Percentiles rank a stretch among this genome's conserved stretches.
phyloP scores from a whole-genome alignment of 1,140 invertebrate genomes.

The Amphibalanus amphitrite region DNA sequence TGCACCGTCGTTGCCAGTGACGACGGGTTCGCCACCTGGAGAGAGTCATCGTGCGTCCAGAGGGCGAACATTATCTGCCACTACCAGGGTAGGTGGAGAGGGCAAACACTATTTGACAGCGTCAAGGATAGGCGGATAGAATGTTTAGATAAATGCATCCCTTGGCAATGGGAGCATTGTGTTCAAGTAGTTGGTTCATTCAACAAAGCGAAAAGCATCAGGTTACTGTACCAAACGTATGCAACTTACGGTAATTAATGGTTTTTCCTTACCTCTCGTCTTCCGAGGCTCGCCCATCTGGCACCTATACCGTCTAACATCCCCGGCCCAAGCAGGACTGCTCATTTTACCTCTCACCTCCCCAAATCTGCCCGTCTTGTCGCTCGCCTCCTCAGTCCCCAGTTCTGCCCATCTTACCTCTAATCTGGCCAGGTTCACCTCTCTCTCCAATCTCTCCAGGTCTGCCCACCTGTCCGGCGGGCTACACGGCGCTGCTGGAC shows the following conservation, averaged over 20 bases:
- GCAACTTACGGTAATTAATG: too few species aligned
- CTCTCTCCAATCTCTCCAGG: background rate
- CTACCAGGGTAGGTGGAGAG: background rate
- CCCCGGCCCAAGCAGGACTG: too few species aligned
- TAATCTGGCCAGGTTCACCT: background rate
- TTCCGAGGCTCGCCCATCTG: too few species aligned
- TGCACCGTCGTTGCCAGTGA: background rate
- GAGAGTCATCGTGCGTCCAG: background rate
- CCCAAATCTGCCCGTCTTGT: too few species aligned
- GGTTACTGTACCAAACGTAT: too few species aligned
- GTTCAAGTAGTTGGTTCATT: background rate
- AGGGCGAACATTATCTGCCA: background rate
- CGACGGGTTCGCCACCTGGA: background rate
- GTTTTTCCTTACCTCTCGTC: too few species aligned
- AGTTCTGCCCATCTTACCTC: too few species aligned
- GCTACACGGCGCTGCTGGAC: background rate
- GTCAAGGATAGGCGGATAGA: too few species aligned
- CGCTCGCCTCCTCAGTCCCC: too few species aligned
- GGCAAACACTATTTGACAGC: too few species aligned
- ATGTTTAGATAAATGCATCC: background rate
- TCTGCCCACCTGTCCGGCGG: background rate
- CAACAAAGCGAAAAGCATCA: background rate
- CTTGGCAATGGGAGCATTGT: background rate
- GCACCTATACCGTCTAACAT: too few species aligned
- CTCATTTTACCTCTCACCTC: too few species aligned